These are phyloP conservation scores for Chrysina gloriosa DNA, from an alignment of 2,888 invertebrate species.

Conservation along the genomic window DNA sequence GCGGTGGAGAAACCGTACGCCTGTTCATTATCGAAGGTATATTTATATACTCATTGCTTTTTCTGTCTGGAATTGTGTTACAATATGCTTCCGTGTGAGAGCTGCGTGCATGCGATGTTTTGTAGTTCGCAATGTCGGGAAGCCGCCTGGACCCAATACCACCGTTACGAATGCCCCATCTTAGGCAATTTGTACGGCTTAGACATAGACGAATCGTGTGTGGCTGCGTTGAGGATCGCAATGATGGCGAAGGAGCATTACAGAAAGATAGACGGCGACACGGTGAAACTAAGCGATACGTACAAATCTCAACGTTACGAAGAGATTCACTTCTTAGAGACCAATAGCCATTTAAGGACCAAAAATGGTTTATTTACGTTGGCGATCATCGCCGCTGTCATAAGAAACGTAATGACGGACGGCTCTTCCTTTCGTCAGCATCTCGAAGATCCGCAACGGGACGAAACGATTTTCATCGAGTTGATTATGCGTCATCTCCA, in stretches of 20 bases:
- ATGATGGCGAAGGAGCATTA: conserved; percentile 65
- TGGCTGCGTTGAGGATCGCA: conserved; percentile 76
- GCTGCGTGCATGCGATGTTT: conserved; percentile 75
- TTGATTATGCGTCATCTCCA: conserved; percentile 80
- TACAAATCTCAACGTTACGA: conserved; percentile 68
- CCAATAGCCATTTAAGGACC: conserved; percentile 74
- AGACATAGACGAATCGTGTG: conserved; percentile 74
- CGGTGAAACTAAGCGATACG: conserved; percentile 50
- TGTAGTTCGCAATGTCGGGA: conserved; percentile 75
- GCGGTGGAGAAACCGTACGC: conserved; percentile 82
- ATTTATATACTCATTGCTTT: conserved; percentile 73
- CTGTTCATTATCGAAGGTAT: conserved; percentile 69
- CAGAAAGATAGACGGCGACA: conserved; percentile 53
- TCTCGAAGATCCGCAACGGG: too few relatives aligned
- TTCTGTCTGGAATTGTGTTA: conserved; percentile 73
- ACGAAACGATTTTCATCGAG: conserved; percentile 66
- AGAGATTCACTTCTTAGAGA: conserved; percentile 75
- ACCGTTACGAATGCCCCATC: conserved; percentile 81
- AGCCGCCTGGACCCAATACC: conserved; percentile 75
- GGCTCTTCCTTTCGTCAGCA: conserved; percentile 70
- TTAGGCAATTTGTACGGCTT: conserved; percentile 71
- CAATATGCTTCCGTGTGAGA: conserved; percentile 73
- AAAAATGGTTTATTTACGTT: conserved; percentile 80
- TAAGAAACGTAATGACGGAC: conserved; percentile 72
- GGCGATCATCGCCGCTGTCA: conserved; percentile 72